Evolutionary conservation across 37 sponge, comb jelly and placozoan genomes (phyloP), one percentile per base, ranked within the genome.

Genomic region (Chondrosia reniformis): DNA sequence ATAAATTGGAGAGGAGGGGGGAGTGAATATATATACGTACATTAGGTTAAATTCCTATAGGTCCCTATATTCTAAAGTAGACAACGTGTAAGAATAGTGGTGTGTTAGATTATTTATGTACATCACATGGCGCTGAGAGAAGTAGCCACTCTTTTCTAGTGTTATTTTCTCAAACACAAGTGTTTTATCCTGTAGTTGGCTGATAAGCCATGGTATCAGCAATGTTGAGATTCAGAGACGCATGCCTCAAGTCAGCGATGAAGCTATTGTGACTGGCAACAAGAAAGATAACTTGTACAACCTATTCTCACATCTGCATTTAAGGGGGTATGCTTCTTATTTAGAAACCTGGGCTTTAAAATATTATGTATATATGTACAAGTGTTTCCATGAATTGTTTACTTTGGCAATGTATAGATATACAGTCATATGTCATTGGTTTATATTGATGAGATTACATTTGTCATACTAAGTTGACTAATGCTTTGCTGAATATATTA

Each of bases 191-290:
- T 59, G 8, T 30, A 59, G 61, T 13, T 59, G 61, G 61, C 61
- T 59, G n/a, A 6, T 7, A 13, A 30, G 17, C 22, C 61, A 59
- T 36, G 72, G 72, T 17, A 69, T 69, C 15, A 69, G 44, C 17
- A 9, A 37, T 34, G n/a, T 24, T 3, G 72, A 69, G 6, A 21
- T 69, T 10, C 72, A 69, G 44, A 36, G 72, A 6, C 36, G 42
- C 43, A 24, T 69, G 41, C 72, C 72, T 17, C 72, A 69, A 39
- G 41, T 69, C 4, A 69, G 72, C 9, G 72, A 69, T 69, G 72
- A 69, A 25, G 42, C 44, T 6, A 69, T 69, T 69, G 72, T 69
- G 24, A 7, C 72, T 39, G 72, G 72, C 4, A 44, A 69, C 43
- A 69, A 40, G 72, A 69, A 69, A 25, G 72, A 37, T 15, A 69